Evolutionary conservation across 2,113 vertebrate species (phyloP), one percentile per base, ranked within the genome.

Genomic region (Chaetops frenatus): DNA sequence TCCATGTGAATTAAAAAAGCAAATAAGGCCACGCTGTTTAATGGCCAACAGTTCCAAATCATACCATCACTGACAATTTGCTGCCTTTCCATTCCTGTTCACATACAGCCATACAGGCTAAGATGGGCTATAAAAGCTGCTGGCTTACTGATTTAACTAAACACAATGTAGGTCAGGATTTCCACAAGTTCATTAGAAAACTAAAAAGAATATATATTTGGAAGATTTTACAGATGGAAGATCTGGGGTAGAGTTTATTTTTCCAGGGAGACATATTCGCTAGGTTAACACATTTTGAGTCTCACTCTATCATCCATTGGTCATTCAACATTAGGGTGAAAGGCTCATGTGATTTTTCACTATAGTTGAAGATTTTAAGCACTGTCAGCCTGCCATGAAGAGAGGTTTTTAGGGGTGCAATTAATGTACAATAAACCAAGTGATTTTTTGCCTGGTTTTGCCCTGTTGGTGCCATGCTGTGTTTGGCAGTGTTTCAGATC

Each of bases 81-180:
- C 38, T 38, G 31, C 56, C 64, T 85, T 90, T 44, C 53, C 42
- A 57, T 45, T 86, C 33, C 25, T 78, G 5, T 27, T 94, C 45
- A 38, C 23, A 40, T 64, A 21, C 14, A 60, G 20, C 29, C 65
- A 36, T 57, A 83, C 27, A 88, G 83, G 56, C 22, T 78, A 80
- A 36, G 42, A 25, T 91, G 38, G 16, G 61, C 83, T 85, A 77
- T 84, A 90, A 90, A 91, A 87, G 77, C 40, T 95, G 57, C 65
- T 81, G 71, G 27, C 21, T 83, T 95, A 70, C 66, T 92, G 71
- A 88, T 90, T 93, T 69, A 88, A 85, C 51, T 74, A 81, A 93
- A 66, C 65, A 38, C 51, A 95, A 65, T 4, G 1, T 25, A 62
- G 45, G 36, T 69, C 35, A 23, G 56, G 56, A 51, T 92, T 92